Evolutionary conservation across 1,140 invertebrate species (phyloP).

Genomic region (Stegodyphus dumicola): DNA sequence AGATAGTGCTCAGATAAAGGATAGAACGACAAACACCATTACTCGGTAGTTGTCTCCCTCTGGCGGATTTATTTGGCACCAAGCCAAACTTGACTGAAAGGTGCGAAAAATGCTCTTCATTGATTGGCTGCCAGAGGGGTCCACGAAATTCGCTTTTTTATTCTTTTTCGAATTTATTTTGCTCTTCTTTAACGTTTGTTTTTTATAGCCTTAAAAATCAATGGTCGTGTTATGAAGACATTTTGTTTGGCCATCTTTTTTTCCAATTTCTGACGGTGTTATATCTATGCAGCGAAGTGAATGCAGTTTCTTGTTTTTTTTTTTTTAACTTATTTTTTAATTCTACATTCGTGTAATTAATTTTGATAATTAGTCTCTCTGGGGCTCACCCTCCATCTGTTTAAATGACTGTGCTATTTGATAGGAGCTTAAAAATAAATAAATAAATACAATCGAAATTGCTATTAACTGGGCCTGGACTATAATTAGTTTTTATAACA

Average conservation of each 20-base stretch:
- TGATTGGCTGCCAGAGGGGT: conserved; percentile 41
- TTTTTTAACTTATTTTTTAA: not conserved
- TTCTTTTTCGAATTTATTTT: conserved; percentile 42
- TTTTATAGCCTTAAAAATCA: conserved; percentile 29
- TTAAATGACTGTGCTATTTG: conserved; percentile 11
- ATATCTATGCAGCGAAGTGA: not conserved
- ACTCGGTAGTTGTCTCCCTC: conserved; percentile 38
- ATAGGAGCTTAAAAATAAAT: not conserved
- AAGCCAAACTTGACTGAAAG: conserved; percentile 53
- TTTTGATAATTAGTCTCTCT: conserved; percentile 47
- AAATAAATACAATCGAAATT: too few relatives aligned
- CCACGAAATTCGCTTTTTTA: not conserved
- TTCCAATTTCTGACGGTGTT: not conserved
- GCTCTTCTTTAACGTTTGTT: conserved; percentile 17
- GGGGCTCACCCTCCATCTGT: conserved; percentile 6
- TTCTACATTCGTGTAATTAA: conserved; percentile 30
- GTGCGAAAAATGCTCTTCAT: conserved; percentile 54
- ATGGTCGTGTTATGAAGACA: conserved; percentile 51
- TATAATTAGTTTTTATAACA: too few relatives aligned
- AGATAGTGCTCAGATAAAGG: conserved; percentile 28
- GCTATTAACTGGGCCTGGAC: too few relatives aligned
- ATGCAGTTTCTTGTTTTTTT: too few relatives aligned
- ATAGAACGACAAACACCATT: conserved; percentile 45
- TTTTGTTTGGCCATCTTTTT: conserved; percentile 20
- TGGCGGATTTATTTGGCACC: conserved; percentile 48